Evolutionary conservation across 2,888 invertebrate species (phyloP), one percentile per base, ranked within the genome.

Genomic region (Apotomis capreana): DNA sequence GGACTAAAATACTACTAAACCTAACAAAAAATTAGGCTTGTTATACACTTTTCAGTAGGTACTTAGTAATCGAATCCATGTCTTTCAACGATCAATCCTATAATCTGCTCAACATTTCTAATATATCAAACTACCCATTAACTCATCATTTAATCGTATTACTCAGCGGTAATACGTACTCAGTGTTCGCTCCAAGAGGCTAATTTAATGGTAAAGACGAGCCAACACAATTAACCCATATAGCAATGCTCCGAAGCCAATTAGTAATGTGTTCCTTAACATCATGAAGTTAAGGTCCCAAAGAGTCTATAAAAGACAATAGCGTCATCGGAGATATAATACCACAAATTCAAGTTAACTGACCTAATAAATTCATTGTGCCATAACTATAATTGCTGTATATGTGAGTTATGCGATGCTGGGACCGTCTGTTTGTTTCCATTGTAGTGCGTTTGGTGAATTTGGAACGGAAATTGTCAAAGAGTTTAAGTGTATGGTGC

Each of bases 321-420:
- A 81, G 81, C 78, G 79, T 79, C 81, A 83, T 80, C 77, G 78
- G 76, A 76, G 80, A 79, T 78, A 80, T 80, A 78, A 78, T 78
- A 81, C 86, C 84, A 90, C 89, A 89, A 89, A 89, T 89, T 87
- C 86, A 81, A 89, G 89, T 90, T 89, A 90, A 88, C 86, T 86
- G 86, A 86, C 86, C 85, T 89, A 91, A 91, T 90, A 89, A 90
- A 92, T 91, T 91, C 89, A 91, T 90, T 84, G 86, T 87, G 84
- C 84, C 88, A 87, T 90, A 90, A 90, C 90, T 87, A 87, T 72
- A 72, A 72, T 72, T 72, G 89, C 83, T 86, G 78, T 87, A 87
- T 87, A 85, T 80, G 83, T 89, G 89, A 91, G 84, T 89, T 89
- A 91, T 87, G 85, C 76, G 77, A 76, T 76, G 77, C 76, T 76